Base-by-base conservation (phyloP, 2,888 invertebrate genomes). In the Zeuzera pyrina region DNA sequence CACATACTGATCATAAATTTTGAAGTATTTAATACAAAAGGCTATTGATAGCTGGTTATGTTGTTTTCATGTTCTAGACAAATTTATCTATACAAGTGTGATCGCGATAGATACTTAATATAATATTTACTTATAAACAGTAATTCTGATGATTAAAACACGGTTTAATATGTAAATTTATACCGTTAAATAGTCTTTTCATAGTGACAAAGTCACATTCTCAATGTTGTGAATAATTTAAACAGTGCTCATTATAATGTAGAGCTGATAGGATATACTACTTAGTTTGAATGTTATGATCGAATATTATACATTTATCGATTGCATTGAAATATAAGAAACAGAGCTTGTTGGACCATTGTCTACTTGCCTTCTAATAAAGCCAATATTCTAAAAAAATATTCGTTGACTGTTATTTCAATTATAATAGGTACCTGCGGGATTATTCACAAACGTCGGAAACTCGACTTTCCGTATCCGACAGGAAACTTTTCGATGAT, bases 341-440 rank as follows among this genome's bases (percentile, higher is more conserved):
- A 43, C 42, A 58, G 70, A 74, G 78, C 76, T 74, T 68, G 79
- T 60, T 67, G 81, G 68, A 79, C 78, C 72, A 65, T 73, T 77
- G 79, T 81, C 78, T 78, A 74, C 79, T 59, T 59, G 79, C 70
- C 66, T 70, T 69, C 50, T 62, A 52, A 36, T 52, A 61, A 64
- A 60, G 46, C 44, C 49, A 49, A 36, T 49, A 46, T 43, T 47
- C 38, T 34, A 45, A 42, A 42, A 33, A 49, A 35, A 36, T 16
- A 16, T 15, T 24, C 30, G 12, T 26, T 29, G 35, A 35, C 5
- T 19, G 5, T 19, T 19, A 19, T 19, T 19, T 19, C 8, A 19
- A n/a, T n/a, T n/a, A n/a, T n/a, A n/a, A n/a, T n/a, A n/a, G n/a
- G n/a, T n/a, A n/a, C n/a, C n/a, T n/a, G n/a, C n/a, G n/a, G n/a